phyloP scores from a whole-genome alignment of 2,113 vertebrate species.

The Melanocharis versteri region DNA sequence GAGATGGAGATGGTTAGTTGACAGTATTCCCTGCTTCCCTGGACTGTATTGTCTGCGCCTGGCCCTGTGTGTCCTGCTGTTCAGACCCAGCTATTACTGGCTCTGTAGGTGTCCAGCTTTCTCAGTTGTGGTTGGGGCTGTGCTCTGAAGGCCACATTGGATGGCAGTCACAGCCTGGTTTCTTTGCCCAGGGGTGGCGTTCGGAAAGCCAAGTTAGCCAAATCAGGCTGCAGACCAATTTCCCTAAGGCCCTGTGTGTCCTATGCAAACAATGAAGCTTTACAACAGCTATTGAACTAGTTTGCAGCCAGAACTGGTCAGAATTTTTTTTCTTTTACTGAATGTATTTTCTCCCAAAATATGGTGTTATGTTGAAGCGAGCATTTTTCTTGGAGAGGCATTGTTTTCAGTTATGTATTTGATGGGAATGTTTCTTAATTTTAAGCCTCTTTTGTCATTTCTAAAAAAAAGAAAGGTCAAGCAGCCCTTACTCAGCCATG shows the following conservation, averaged over 20 bases:
- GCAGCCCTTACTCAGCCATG: background rate
- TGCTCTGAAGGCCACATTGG: background rate
- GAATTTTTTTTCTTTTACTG: background rate
- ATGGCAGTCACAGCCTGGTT: slow-evolving; percentile 21
- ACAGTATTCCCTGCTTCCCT: background rate
- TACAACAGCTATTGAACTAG: slow-evolving; percentile 40
- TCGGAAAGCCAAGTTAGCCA: slow-evolving; percentile 26
- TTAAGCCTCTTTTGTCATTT: background rate
- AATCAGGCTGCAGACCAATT: slow-evolving; percentile 38
- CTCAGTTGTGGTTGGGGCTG: slow-evolving; percentile 38
- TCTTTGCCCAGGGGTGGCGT: slow-evolving; percentile 24
- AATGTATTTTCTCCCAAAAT: slow-evolving; percentile 17
- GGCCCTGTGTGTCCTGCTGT: background rate
- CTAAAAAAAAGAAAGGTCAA: background rate
- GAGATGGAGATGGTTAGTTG: background rate
- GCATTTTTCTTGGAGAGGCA: slow-evolving; percentile 18
- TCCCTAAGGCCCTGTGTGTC: slow-evolving; percentile 32
- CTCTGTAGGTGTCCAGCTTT: background rate
- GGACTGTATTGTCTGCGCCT: background rate
- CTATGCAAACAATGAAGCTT: slow-evolving; percentile 55
- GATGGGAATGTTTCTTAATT: background rate
- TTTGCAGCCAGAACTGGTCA: slow-evolving; percentile 22
- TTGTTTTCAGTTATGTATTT: slow-evolving; percentile 29
- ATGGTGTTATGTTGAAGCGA: background rate
- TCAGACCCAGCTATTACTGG: background rate